Percentiles rank a stretch among this genome's conserved stretches.
Evolutionary conservation across 2,888 invertebrate genomes (phyloP).

Genomic region (Zygaena filipendulae): DNA sequence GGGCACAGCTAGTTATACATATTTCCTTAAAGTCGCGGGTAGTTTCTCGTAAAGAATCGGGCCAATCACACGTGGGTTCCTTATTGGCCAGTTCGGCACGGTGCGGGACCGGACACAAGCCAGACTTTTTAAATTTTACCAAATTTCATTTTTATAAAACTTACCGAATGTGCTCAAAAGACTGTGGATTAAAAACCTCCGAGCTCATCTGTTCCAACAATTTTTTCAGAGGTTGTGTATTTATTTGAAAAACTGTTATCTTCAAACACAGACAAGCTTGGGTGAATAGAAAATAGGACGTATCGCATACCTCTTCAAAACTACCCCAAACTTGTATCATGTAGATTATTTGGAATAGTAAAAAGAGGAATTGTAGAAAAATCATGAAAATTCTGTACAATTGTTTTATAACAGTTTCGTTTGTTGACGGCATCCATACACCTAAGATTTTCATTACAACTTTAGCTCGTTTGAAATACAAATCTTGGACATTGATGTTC

Average conservation of each 20-base stretch:
- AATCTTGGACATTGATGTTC: too few species aligned
- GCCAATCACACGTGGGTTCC: too few species aligned
- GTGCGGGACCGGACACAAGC: too few species aligned
- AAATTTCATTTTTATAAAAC: slow-evolving; percentile 6
- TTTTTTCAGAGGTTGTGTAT: slow-evolving; percentile 28
- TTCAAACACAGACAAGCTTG: slow-evolving; percentile 55
- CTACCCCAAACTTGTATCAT: slow-evolving; percentile 50
- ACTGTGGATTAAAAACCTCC: slow-evolving; percentile 35
- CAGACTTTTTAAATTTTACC: too few species aligned
- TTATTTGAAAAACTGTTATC: slow-evolving; percentile 41
- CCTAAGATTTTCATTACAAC: slow-evolving; percentile 48
- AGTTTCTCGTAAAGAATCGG: too few species aligned
- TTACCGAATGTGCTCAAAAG: slow-evolving; percentile 34
- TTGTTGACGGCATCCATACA: slow-evolving; percentile 36
- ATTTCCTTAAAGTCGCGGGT: too few species aligned
- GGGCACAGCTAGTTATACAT: neutral
- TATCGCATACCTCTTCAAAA: slow-evolving; percentile 46
- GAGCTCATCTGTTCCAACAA: slow-evolving; percentile 36
- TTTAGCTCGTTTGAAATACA: slow-evolving; percentile 45
- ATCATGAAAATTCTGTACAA: slow-evolving; percentile 35
- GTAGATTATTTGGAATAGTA: slow-evolving; percentile 44
- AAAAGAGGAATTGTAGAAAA: slow-evolving; percentile 37
- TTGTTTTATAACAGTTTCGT: slow-evolving; percentile 26
- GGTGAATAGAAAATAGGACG: slow-evolving; percentile 46
- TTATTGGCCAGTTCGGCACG: too few species aligned